Conservation (phyloP, 1,140 invertebrate species). For the Dreissena rostriformis region DNA sequence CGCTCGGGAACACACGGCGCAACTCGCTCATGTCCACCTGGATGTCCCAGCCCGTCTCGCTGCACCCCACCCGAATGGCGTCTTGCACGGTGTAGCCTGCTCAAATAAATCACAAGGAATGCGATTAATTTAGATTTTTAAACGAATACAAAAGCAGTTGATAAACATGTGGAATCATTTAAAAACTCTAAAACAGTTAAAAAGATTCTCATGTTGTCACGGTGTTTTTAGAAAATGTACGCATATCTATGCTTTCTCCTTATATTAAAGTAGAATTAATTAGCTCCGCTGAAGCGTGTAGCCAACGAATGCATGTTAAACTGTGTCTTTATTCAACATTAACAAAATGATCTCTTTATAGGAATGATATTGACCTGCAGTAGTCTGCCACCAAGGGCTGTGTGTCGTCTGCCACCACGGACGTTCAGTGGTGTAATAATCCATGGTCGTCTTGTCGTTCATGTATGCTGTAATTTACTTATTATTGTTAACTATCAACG, state of each 20-base stretch:
- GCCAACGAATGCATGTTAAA: neutral
- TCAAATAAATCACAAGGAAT: slow-evolving; percentile 1
- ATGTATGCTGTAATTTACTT: slow-evolving; percentile 24
- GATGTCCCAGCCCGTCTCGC: slow-evolving; percentile 17
- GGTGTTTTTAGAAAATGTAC: neutral
- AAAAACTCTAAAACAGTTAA: no score
- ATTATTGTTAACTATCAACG: no score
- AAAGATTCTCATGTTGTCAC: neutral
- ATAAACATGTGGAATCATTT: no score
- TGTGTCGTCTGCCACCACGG: neutral
- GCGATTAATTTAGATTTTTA: no score
- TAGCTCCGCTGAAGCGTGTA: neutral
- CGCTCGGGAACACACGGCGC: neutral
- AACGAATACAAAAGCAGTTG: no score
- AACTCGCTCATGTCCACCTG: slow-evolving; percentile 7
- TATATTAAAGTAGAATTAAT: neutral
- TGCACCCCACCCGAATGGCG: slow-evolving; percentile 6
- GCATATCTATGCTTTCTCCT: neutral
- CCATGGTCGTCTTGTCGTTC: neutral
- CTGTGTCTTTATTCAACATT: neutral
- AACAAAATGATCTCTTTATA: neutral
- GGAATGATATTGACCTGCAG: neutral
- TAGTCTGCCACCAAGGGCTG: slow-evolving; percentile 13
- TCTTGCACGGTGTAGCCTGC: slow-evolving; percentile 12
- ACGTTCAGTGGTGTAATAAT: neutral